Percentiles rank a stretch among this genome's conserved stretches.
Conservation (phyloP, 1,140 invertebrate species). For the Papilio polyxenes region DNA sequence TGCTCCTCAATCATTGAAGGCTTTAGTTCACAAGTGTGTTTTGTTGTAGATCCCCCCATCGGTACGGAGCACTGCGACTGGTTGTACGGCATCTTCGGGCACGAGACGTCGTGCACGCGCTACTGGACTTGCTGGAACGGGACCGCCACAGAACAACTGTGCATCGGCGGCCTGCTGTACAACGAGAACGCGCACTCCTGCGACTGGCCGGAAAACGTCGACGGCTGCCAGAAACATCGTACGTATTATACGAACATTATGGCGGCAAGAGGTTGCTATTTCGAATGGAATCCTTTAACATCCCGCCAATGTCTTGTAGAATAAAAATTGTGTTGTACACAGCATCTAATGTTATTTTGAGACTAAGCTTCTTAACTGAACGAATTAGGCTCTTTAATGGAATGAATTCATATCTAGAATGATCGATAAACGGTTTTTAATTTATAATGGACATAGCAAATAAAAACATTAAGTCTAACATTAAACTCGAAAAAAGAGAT, state of each 20-base stretch:
- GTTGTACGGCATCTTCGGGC: conserved; percentile 96
- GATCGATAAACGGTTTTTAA: not conserved
- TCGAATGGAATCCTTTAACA: too few species aligned
- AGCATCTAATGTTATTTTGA: too few species aligned
- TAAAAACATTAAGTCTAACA: too few species aligned
- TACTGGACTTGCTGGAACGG: conserved; percentile 98
- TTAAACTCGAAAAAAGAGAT: too few species aligned
- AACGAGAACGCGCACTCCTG: conserved; percentile 94
- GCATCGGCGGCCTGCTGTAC: conserved; percentile 94
- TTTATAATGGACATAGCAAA: too few species aligned
- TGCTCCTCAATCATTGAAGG: too few species aligned
- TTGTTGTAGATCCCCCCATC: conserved; percentile 89
- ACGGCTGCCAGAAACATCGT: conserved; percentile 96
- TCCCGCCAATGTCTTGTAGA: too few species aligned
- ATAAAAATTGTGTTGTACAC: not conserved
- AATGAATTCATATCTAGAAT: not conserved
- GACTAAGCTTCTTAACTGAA: not conserved
- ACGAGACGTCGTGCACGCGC: conserved; percentile 94
- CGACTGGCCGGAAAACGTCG: conserved; percentile 96
- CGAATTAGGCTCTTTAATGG: not conserved
- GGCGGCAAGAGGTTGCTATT: too few species aligned
- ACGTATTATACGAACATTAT: conserved; percentile 71
- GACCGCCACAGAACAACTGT: conserved; percentile 95
- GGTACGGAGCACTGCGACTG: conserved; percentile 93
- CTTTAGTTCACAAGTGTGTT: too few species aligned